Conservation (phyloP, 2,888 invertebrate genomes). For the Heliconius hortense region DNA sequence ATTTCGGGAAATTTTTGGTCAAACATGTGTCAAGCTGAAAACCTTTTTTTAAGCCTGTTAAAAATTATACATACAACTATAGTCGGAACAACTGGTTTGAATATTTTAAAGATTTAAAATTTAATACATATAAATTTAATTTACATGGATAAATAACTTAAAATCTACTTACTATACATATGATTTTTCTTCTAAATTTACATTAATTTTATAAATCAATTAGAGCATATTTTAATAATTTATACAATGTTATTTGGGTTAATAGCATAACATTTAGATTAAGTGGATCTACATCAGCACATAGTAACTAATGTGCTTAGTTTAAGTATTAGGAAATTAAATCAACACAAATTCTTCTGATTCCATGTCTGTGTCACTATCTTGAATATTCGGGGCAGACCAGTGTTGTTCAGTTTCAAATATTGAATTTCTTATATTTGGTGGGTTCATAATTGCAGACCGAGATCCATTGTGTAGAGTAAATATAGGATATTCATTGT, state of each 20-base stretch:
- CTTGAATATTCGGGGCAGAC: constrained; percentile 72
- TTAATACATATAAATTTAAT: background rate
- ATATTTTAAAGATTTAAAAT: background rate
- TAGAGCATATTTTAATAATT: constrained; percentile 3
- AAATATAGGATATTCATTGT: constrained; percentile 91
- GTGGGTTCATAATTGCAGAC: constrained; percentile 80
- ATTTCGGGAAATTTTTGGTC: too few relatives aligned
- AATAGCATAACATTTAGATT: constrained; percentile 8
- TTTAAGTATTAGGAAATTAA: constrained; percentile 54
- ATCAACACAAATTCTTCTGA: constrained; percentile 88
- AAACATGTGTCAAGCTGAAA: too few relatives aligned
- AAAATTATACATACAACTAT: too few relatives aligned
- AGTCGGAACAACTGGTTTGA: background rate
- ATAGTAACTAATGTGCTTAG: constrained; percentile 1
- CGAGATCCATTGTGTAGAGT: constrained; percentile 88
- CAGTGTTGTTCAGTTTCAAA: constrained; percentile 80
- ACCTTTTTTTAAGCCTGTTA: too few relatives aligned
- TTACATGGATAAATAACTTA: constrained; percentile 7
- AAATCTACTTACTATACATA: background rate
- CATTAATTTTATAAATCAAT: background rate
- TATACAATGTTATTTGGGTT: constrained; percentile 13
- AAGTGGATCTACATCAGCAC: background rate
- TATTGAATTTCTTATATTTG: constrained; percentile 80
- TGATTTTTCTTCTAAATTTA: background rate
- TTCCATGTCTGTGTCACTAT: constrained; percentile 85